A percentile compares a stretch with the other conserved stretches of the same genome.
Evolutionary conservation across 2,888 invertebrate genomes (phyloP).

Genomic region (Nebria salina): DNA sequence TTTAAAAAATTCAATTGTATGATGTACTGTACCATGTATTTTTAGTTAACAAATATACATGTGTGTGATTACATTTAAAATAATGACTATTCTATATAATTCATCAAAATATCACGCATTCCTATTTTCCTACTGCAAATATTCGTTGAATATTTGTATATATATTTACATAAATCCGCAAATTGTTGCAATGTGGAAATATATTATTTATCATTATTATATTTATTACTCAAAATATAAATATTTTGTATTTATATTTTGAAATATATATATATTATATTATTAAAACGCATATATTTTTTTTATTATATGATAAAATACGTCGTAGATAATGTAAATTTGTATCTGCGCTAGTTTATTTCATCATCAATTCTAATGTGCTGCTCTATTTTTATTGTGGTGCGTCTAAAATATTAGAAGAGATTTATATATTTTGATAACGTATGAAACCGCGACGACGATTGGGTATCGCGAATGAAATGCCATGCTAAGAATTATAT

Average conservation of each 20-base stretch:
- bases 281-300: background rate
- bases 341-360: background rate
- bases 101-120: background rate
- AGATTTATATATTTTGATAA: background rate
- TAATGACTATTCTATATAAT: background rate
- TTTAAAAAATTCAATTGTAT: conserved; percentile 45
- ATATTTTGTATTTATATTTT: too few species aligned
- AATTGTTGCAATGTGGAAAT: background rate
- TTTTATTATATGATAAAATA: background rate
- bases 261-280: background rate
- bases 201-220: background rate
- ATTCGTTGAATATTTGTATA: background rate
- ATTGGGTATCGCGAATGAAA: background rate
- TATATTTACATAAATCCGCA: background rate
- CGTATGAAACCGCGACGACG: background rate
- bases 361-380: background rate
- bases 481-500: background rate
- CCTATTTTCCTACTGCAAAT: background rate
- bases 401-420: background rate
- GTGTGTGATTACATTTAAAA: conserved; percentile 45
- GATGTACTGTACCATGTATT: conserved; percentile 47
- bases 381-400: background rate
- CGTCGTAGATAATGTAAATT: background rate
- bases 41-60: conserved; percentile 47
- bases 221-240: too few species aligned